A percentile compares a stretch with the other conserved stretches of the same genome.
Evolutionary conservation across 2,888 invertebrate species (phyloP).

Genomic region (Eupithecia tripunctaria): DNA sequence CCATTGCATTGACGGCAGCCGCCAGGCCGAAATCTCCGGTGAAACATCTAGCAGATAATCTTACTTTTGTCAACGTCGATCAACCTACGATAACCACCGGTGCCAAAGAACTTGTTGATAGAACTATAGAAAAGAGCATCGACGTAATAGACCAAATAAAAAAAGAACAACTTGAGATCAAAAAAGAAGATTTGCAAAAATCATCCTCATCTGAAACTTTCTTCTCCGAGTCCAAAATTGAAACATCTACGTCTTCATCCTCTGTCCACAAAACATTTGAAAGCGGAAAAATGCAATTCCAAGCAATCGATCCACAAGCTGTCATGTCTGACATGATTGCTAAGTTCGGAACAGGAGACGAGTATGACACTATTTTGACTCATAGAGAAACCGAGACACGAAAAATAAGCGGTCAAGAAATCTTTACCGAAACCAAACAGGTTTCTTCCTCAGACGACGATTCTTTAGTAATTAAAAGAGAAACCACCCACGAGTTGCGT

Average conservation of each 20-base stretch:
- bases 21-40: constrained; percentile 78
- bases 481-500: constrained; percentile 76
- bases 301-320: constrained; percentile 71
- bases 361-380: constrained; percentile 75
- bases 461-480: constrained; percentile 76
- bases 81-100: constrained; percentile 83
- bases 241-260: constrained; percentile 77
- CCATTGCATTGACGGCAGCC: constrained; percentile 68
- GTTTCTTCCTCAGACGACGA: constrained; percentile 81
- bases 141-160: constrained; percentile 76
- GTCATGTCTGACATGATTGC: constrained; percentile 78
- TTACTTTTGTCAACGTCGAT: constrained; percentile 78
- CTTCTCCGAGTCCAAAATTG: constrained; percentile 72
- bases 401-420: constrained; percentile 81
- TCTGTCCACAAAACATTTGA: constrained; percentile 74
- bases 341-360: constrained; percentile 67
- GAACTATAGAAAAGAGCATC: constrained; percentile 76
- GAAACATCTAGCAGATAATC: constrained; percentile 77
- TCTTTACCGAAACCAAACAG: constrained; percentile 77
- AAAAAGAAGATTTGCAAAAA: constrained; percentile 76
- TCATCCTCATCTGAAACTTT: constrained; percentile 71
- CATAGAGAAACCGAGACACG: constrained; percentile 81
- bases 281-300: constrained; percentile 70
- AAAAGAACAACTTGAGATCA: constrained; percentile 73
- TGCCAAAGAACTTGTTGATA: constrained; percentile 82